Conservation (phyloP, 2,888 invertebrate genomes). For the Rhogogaster chlorosoma region DNA sequence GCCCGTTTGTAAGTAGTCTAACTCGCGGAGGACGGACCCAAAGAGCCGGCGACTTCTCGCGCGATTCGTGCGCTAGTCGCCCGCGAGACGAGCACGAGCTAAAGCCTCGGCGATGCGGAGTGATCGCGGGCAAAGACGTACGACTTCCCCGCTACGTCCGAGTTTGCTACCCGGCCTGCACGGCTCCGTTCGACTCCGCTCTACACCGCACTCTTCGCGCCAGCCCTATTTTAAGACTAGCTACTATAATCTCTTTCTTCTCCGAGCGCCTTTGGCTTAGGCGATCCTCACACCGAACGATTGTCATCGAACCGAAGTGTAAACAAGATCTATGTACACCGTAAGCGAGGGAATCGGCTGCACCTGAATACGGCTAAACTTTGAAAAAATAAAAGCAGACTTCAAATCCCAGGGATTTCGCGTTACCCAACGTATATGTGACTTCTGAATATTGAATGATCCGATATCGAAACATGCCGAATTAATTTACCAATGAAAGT, state of each 20-base stretch:
- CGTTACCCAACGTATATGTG: neutral
- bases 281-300: slow-evolving; percentile 45
- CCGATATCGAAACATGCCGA: neutral
- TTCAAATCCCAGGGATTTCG: neutral
- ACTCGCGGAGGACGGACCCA: slow-evolving; percentile 18
- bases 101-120: slow-evolving; percentile 67
- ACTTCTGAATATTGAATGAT: neutral
- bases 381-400: neutral
- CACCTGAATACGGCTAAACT: neutral
- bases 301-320: neutral
- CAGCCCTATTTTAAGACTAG: slow-evolving; percentile 77
- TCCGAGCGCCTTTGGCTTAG: slow-evolving; percentile 55
- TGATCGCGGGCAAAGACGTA: slow-evolving; percentile 69
- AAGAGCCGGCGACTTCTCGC: slow-evolving; percentile 44
- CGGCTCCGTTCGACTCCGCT: slow-evolving; percentile 51
- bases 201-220: slow-evolving; percentile 58
- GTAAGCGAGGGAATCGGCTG: neutral
- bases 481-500: neutral
- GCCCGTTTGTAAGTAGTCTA: slow-evolving; percentile 7
- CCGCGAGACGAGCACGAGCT: slow-evolving; percentile 65
- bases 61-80: slow-evolving; percentile 54
- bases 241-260: slow-evolving; percentile 66
- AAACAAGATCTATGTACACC: neutral
- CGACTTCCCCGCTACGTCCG: slow-evolving; percentile 71
- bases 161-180: slow-evolving; percentile 56